Evolutionary conservation across 2,797 vertebrate species (phyloP), one percentile per base, ranked within the genome.

Genomic region (Acipenser transmontanus): DNA sequence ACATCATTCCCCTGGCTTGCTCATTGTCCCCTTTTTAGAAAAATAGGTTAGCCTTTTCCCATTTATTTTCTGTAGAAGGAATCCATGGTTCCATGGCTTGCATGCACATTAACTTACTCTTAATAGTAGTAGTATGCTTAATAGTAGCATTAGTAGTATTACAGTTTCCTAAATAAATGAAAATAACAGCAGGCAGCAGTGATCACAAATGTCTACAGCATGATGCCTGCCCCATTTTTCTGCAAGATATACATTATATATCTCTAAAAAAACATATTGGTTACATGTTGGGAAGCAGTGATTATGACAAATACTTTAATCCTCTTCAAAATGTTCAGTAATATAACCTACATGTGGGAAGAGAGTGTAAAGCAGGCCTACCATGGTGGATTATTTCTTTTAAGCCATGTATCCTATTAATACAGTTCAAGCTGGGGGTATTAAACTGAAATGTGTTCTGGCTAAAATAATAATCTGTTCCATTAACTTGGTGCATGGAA

Each of bases 261-360:
- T 70, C 59, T 50, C 59, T 50, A 51, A 62, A 62, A 34, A 34
- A 64, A 59, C 49, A 61, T 49, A 12, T 9, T 59, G n/a, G n/a
- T 68, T 47, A 59, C 52, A 34, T 68, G 52, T 47, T n/a, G 47
- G 12, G 61, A 52, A 49, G 8, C 20, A 12, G 57, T 20, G 20
- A 14, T 17, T n/a, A 49, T 50, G 61, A 49, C n/a, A 56, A 63
- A 68, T 68, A 8, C 47, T n/a, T 56, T 54, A 13, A 17, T 63
- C 56, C 10, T 7, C 9, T 34, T 34, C 34, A 34, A 34, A 34
- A 34, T 34, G 34, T 34, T 34, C 34, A 4, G 13, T 11, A 2
- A 51, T 8, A 7, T 4, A 8, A 34, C 56, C 50, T 47, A 63
- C 62, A 61, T 63, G 8, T 17, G 8, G 20, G 61, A 63, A 49